Conservation (phyloP, 2,113 vertebrate species). For the Ondatra zibethicus region DNA sequence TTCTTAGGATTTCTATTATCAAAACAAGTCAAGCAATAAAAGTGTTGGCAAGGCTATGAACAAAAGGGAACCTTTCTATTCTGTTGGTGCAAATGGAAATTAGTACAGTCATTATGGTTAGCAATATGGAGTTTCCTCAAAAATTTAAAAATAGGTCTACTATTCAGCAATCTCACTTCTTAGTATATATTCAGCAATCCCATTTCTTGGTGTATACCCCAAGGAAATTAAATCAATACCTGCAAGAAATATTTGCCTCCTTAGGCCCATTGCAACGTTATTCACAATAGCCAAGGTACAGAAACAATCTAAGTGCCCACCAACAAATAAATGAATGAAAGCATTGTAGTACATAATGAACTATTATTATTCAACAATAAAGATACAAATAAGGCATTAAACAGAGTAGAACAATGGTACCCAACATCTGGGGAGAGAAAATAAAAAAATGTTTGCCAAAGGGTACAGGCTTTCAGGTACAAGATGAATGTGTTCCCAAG, state of each 20-base stretch:
- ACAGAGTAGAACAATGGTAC: neutral
- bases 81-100: neutral
- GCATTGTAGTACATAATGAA: neutral
- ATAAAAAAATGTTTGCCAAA: neutral
- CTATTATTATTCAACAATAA: neutral
- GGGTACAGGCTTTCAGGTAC: neutral
- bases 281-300: neutral
- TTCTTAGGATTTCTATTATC: neutral
- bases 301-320: neutral
- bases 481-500: neutral
- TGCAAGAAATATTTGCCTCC: neutral
- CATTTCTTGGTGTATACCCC: neutral
- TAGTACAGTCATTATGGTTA: neutral
- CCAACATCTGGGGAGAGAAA: neutral
- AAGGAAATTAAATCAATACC: conserved; percentile 1
- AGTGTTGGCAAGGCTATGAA: neutral
- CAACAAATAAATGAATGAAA: neutral
- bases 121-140: neutral
- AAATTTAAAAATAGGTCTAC: neutral
- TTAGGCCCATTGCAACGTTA: neutral
- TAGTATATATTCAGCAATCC: neutral
- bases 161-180: neutral
- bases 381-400: neutral
- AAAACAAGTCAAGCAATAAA: neutral
- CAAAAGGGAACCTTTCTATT: neutral